phyloP scores from a whole-genome alignment of 2,113 vertebrate species.

The Scatophagus argus region DNA sequence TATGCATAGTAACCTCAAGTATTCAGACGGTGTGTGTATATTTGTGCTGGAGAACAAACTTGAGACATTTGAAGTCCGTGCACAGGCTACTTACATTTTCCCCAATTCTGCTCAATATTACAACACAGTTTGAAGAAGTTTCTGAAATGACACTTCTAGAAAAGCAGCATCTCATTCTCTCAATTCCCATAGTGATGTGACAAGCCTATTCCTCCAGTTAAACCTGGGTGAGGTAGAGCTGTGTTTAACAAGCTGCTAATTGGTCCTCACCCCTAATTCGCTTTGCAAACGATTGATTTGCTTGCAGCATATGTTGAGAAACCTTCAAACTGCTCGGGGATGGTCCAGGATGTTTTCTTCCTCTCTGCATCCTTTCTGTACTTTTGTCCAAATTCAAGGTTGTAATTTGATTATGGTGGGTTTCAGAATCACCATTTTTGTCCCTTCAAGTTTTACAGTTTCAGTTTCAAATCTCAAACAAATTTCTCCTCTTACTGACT shows the following conservation, averaged over 20 bases:
- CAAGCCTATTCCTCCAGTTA: too few species aligned
- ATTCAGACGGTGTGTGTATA: neutral
- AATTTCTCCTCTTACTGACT: neutral
- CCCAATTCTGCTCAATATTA: neutral
- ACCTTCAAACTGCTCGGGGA: slow-evolving; percentile 5
- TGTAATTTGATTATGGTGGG: neutral
- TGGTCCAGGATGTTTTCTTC: slow-evolving; percentile 1
- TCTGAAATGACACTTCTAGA: too few species aligned
- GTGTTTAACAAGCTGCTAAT: neutral
- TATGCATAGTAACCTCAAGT: neutral
- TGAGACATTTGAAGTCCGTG: slow-evolving; percentile 8
- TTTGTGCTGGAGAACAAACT: slow-evolving; percentile 3
- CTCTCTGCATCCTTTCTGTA: slow-evolving; percentile 1
- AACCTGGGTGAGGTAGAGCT: neutral
- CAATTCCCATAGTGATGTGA: too few species aligned
- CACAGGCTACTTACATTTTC: neutral
- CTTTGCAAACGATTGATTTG: slow-evolving; percentile 55
- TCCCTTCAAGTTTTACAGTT: neutral
- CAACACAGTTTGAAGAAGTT: too few species aligned
- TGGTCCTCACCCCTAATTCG: slow-evolving; percentile 26
- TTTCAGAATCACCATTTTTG: neutral
- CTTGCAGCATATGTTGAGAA: slow-evolving; percentile 29
- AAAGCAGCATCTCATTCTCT: too few species aligned
- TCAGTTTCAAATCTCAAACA: too few species aligned
- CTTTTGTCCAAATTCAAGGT: neutral